Base-by-base conservation (phyloP, 2,113 vertebrate genomes). In the Lepidothrix coronata region DNA sequence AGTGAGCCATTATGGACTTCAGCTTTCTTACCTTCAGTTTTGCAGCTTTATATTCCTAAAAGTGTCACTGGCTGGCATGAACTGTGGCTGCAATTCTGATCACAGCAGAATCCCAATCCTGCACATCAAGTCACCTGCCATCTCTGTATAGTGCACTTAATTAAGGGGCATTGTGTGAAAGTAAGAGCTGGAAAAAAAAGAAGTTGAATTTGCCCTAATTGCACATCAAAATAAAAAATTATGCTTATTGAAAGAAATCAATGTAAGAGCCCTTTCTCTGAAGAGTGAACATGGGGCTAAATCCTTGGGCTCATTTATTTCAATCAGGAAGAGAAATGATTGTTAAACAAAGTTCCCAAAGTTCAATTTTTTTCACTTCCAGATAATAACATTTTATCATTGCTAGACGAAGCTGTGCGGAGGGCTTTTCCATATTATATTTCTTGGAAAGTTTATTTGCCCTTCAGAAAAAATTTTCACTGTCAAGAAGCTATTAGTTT, bases 161-260 rank as follows among this genome's bases (percentile, higher is more conserved):
- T 97, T 96, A 95, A 91, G 83, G 73, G 49, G 62, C 91, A 95
- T 95, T 96, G 96, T 96, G 80, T 75, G 54, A 46, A 91, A 91
- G 91, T 81, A 52, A 78, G 66, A 94, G 92, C 70, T 72, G 65
- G 66, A 16, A 84, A 91, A 92, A 70, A 97, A 95, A 76, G 35
- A 93, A 83, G 63, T 4, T 96, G 90, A 96, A 94, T 96, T 96
- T 97, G 80, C 62, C 76, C 88, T 97, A 97, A 97, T 96, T 97
- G 96, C 93, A 95, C 76, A 96, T 93, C 92, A 95, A 96, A 96
- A 97, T 96, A 97, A 96, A 96, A 96, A 97, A 96, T 92, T 94
- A 95, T 66, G 62, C 76, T 97, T 90, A 93, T 96, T 96, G 96
- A 97, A 94, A 91, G 86, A 96, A 95, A 94, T 96, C 91, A 93